A percentile compares a stretch with the other conserved stretches of the same genome.
Conservation (phyloP, 2,888 invertebrate species). For the Hirtodrosophila cameraria region DNA sequence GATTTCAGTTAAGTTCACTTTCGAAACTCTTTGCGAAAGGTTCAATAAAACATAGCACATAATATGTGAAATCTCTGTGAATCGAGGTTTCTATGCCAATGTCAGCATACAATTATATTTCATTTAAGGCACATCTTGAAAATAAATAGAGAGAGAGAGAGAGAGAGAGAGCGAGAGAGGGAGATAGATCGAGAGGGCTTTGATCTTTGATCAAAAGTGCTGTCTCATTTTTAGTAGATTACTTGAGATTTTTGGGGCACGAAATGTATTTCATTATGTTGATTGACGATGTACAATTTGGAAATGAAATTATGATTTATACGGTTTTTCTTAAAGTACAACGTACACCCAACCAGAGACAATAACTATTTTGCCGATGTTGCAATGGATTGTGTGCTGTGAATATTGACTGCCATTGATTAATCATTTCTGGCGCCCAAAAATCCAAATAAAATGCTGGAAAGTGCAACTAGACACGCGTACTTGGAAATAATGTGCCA, state of each 20-base stretch:
- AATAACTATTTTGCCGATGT: conserved; percentile 46
- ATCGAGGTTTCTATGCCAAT: background rate
- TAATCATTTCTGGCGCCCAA: conserved; percentile 74
- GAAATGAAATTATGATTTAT: conserved; percentile 74
- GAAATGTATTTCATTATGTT: conserved; percentile 68
- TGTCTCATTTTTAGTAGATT: conserved; percentile 63
- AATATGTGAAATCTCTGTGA: background rate
- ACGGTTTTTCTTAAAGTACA: conserved; percentile 53
- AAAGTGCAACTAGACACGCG: conserved; percentile 76
- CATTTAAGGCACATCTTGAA: background rate
- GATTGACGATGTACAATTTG: conserved; percentile 75
- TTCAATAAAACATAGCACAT: no score
- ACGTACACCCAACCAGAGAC: conserved; percentile 18
- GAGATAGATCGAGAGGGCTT: background rate
- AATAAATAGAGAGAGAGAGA: background rate
- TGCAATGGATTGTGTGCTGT: conserved; percentile 45
- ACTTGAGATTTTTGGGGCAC: conserved; percentile 44
- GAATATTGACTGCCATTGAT: conserved; percentile 71
- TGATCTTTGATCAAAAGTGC: conserved; percentile 58
- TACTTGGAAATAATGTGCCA: conserved; percentile 65
- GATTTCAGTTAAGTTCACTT: no score
- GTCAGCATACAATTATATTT: background rate
- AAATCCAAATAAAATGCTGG: conserved; percentile 47
- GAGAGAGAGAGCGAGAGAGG: background rate
- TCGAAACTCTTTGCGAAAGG: no score